A percentile compares a stretch with the other conserved stretches of the same genome.
Conservation (phyloP, 2,888 invertebrate genomes). For the Eupithecia exiguata region DNA sequence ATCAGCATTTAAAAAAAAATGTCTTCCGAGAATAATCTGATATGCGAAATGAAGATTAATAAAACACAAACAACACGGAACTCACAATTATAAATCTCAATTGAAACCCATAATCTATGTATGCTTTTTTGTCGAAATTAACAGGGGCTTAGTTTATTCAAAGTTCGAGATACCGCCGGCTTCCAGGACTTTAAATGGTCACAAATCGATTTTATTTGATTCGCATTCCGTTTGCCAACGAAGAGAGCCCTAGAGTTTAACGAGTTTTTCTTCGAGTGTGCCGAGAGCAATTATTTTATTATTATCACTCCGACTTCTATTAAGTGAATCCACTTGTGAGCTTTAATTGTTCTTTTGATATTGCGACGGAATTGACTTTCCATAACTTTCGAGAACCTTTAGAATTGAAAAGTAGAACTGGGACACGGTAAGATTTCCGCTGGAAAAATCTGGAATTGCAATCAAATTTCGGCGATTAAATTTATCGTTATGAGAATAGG, state of each 20-base stretch:
- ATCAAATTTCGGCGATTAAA: neutral
- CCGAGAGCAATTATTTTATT: slow-evolving; percentile 67
- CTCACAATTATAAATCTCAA: neutral
- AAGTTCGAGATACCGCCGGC: neutral
- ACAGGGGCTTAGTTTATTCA: neutral
- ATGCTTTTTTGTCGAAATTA: neutral
- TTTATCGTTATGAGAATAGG: neutral
- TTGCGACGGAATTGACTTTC: slow-evolving; percentile 19
- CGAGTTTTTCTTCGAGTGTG: slow-evolving; percentile 70
- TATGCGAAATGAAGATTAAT: neutral
- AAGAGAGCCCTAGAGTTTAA: slow-evolving; percentile 71
- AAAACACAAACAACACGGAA: neutral
- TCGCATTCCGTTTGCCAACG: slow-evolving; percentile 47
- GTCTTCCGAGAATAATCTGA: no score
- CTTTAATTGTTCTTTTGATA: slow-evolving; percentile 59
- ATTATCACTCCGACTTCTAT: slow-evolving; percentile 57
- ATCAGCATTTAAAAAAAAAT: no score
- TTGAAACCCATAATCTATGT: neutral
- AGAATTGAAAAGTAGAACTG: slow-evolving; percentile 10
- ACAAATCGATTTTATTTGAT: slow-evolving; percentile 44
- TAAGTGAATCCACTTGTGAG: slow-evolving; percentile 57
- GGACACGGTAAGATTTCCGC: neutral
- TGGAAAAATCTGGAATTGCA: neutral
- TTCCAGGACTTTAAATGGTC: slow-evolving; percentile 22
- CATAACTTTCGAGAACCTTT: slow-evolving; percentile 9